Evolutionary conservation across 2,888 invertebrate genomes (phyloP), one percentile per base, ranked within the genome.

Genomic region (Carcina quercana): DNA sequence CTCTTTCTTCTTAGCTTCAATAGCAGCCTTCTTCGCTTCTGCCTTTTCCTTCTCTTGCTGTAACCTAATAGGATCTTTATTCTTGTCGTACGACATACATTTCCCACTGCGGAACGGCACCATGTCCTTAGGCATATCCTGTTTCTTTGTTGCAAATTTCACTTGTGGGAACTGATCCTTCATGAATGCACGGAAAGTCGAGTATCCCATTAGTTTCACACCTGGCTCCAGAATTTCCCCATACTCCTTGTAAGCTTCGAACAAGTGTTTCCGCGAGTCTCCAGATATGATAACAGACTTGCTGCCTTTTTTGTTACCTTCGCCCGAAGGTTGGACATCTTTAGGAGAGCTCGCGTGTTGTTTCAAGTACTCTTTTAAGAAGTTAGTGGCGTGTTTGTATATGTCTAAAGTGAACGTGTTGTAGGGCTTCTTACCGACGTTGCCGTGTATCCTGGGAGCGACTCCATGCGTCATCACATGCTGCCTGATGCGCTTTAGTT

Each of bases 401-500:
- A 91, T 91, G 53, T 92, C 91, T 38, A 92, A 70, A 5, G 92
- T 90, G 56, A 92, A 92, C 1, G 92, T 91, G 59, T 93, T 93
- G 61, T 92, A 91, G 1, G 92, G 92, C 57, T 91, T 89, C 72
- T 92, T 92, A 12, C 92, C 92, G 35, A 91, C 89, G 58, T 92
- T 93, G 3, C 92, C 92, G 60, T 92, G 92, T 41, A 92, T 89
- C 40, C 92, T 71, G 0, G 92, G 92, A 1, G 91, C 90, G 1
- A 93, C 92, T 6, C 92, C 92, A 53, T 92, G 91, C 1, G 90
- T 90, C 86, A 91, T 90, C 3, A 92, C 88, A 59, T 93, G 92
- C 58, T 92, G 91, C 40, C 92, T 75, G 46, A 92, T 92, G 32
- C 92, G 79, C 60, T 92, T 92, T 17, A 92, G 73, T 58, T 92